These are phyloP conservation scores for Microtus ochrogaster DNA, from an alignment of 2,113 vertebrate species.

Conservation along the genomic window DNA sequence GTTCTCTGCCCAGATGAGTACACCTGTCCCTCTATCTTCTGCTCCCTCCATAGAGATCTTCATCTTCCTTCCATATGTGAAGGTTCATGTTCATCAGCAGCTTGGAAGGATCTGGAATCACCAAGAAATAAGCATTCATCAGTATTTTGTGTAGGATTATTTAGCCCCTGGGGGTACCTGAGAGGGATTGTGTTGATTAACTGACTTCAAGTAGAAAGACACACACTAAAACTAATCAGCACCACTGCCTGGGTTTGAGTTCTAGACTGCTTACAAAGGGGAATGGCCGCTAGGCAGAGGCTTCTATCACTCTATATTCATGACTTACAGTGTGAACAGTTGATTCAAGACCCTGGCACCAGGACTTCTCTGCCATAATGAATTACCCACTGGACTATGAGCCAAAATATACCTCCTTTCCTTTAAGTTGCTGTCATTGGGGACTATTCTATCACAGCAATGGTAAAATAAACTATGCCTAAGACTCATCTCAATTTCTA, in stretches of 20 bases:
- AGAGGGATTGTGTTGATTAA: neutral
- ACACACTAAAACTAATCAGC: neutral
- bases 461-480: neutral
- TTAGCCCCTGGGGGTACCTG: neutral
- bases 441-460: neutral
- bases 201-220: neutral
- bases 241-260: neutral
- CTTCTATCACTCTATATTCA: too few species aligned
- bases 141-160: neutral
- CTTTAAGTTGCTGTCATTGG: neutral
- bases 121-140: neutral
- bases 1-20: neutral
- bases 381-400: neutral
- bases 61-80: slow-evolving; percentile 3
- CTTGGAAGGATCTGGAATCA: neutral
- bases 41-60: neutral
- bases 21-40: neutral
- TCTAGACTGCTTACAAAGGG: neutral
- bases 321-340: neutral
- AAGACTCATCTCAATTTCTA: neutral
- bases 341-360: neutral
- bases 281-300: neutral
- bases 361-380: neutral
- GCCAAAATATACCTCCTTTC: neutral
- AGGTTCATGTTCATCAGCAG: neutral